Base-by-base conservation (phyloP, 2,113 vertebrate species). In the Tyto alba region DNA sequence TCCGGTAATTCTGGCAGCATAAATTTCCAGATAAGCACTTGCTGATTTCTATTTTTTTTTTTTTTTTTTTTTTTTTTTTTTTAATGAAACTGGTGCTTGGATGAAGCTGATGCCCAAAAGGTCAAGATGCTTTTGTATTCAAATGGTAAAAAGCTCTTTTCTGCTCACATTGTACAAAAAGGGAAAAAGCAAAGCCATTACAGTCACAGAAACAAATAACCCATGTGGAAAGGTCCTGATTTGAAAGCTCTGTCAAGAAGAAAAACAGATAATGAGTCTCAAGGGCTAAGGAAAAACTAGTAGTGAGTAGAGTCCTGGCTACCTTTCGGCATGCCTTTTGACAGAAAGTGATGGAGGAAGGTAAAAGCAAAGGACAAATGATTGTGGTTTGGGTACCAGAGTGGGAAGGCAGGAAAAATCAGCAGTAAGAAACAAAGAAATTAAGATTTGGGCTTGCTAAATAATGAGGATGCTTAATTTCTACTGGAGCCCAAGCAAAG, bases 111-210 rank as follows among this genome's bases (percentile, higher is more conserved):
- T 74, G 41, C 72, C 63, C 26, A 13, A 80, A 78, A 71, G 41
- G 29, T 3, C 1, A 4, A 74, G 75, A 8, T 0, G 3, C 7
- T n/a, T 60, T 71, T 43, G 12, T 9, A 34, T 73, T 53, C 22
- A 29, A 41, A 30, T 4, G 16, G 16, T 57, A 13, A 62, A 74
- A 90, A 75, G 4, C 16, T 3, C 1, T 60, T 90, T 15, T 73
- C 45, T 50, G 14, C 16, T 66, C 34, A 3, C 22, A 38, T 40
- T 32, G 19, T n/a, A n/a, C 27, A 32, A 55, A 77, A 43, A 5
- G 8, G 23, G 16, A 0, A 26, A 52, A 82, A 67, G 7, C 56
- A 59, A 94, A 87, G 30, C 26, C n/a, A 15, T 66, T 64, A 43
- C 40, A 63, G 7, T 9, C 71, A 14, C 27, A 29, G 36, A 76